Evolutionary conservation across 2,113 vertebrate genomes (phyloP).

Genomic region (Vanacampus margaritifer): DNA sequence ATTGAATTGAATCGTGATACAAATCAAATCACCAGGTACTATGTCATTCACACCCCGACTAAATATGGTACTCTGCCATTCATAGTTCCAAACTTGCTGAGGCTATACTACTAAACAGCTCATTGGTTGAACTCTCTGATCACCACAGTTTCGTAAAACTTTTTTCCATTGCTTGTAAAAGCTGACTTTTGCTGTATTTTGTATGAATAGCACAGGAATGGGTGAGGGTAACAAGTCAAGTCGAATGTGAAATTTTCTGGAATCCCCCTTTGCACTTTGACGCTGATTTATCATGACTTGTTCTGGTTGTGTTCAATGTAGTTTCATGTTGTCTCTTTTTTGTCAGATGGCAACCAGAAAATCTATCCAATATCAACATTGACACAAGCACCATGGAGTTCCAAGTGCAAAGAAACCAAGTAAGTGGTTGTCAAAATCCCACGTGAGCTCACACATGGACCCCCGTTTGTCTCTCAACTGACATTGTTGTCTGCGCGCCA

Average conservation of each 20-base stretch:
- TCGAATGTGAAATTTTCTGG: neutral
- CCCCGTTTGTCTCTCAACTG: slow-evolving; percentile 30
- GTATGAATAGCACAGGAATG: neutral
- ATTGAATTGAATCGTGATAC: too few species aligned
- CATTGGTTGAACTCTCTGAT: too few species aligned
- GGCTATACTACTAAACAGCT: too few species aligned
- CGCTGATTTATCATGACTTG: too few species aligned
- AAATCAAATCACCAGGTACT: too few species aligned
- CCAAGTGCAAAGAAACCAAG: slow-evolving; percentile 86
- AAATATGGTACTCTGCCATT: too few species aligned
- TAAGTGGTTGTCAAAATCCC: slow-evolving; percentile 66
- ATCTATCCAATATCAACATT: slow-evolving; percentile 78
- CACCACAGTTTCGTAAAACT: too few species aligned
- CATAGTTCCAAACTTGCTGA: too few species aligned
- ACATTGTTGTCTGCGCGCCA: slow-evolving; percentile 54
- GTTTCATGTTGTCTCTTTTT: neutral
- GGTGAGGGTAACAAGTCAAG: neutral
- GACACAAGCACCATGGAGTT: slow-evolving; percentile 89
- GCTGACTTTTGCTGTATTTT: too few species aligned
- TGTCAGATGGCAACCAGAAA: slow-evolving; percentile 85
- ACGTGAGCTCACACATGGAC: slow-evolving; percentile 23
- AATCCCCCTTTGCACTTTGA: neutral
- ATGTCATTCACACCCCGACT: too few species aligned
- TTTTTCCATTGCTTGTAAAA: too few species aligned
- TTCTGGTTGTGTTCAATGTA: too few species aligned